Evolutionary conservation across 1,140 invertebrate genomes (phyloP), one percentile per base, ranked within the genome.

Genomic region (Zaprionus nigranus): DNA sequence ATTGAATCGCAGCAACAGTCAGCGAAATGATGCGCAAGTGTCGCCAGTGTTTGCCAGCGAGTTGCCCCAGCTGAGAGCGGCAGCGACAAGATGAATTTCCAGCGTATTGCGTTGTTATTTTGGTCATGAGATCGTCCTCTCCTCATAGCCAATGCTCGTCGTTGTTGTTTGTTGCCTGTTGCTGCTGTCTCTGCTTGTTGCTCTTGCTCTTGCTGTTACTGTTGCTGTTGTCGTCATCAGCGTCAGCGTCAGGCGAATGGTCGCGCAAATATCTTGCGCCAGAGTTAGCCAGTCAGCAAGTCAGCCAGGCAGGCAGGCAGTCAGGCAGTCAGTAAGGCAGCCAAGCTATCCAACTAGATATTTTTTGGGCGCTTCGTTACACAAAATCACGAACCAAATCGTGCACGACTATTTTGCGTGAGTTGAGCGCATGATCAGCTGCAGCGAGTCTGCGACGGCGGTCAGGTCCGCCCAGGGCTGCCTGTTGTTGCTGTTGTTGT

Each of bases 381-480:
- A 91, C 81, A 92, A 92, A 92, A 92, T 92, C 91, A 92, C 91
- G 91, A 92, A 92, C 67, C 85, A 90, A 84, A 91, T 92, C 90
- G 91, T 90, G 91, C 91, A 92, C 91, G 91, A 92, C 91, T 92
- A 92, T 92, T 92, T 91, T 92, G 91, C 91, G 91, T 92, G 91
- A 92, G 91, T 84, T 92, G 90, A 83, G 88, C 85, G 79, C 91
- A 92, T 92, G 91, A 92, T 91, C 91, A 79, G 84, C 80, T 70
- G 67, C 76, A 71, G 40, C 51, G 7, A 17, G 30, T 46, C 38
- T 56, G 40, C 24, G 34, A 40, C 54, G 59, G 59, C 62, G 30
- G 51, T 38, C 20, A 49, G 49, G 53, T 68, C 49, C 65, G 66
- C 72, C 72, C 66, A 49, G 60, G 72, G 70, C 62, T 53, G 20